Evolutionary conservation across 2,797 vertebrate genomes (phyloP), one percentile per base, ranked within the genome.

Genomic region (Hafferia zeledoni): DNA sequence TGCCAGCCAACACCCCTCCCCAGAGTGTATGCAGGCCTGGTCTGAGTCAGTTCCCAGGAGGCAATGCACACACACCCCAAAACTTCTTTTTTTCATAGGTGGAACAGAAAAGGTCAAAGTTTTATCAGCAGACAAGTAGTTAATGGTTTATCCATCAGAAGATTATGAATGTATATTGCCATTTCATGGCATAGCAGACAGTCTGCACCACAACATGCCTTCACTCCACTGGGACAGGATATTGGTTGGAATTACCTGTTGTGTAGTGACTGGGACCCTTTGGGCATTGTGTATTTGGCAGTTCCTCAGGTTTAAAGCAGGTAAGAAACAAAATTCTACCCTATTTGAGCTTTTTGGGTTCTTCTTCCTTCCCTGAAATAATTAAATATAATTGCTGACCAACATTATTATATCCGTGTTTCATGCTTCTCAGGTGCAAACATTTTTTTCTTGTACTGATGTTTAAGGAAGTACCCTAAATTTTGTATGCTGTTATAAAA

Each of bases 231-330:
- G 55, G 71, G 37, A 83, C 41, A 49, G 71, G 59, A 27, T 53
- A 31, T 50, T 96, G 78, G 72, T 85, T 75, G 93, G 65, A n/a
- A 8, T 72, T 43, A 83, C 60, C 19, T 95, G 61, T 31, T 87
- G 60, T 24, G 33, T 77, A 44, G 71, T 95, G 80, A 95, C 82
- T 0, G 5, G 44, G 18, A 5, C 55, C 6, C 16, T 95, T 78
- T 71, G 78, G 35, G 87, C 10, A 1, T 46, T 97, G n/a, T 64
- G 76, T 39, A 75, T 96, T 77, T 97, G 96, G 95, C 94, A 86
- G 47, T 17, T 94, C 18, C 4, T 93, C 77, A 88, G 53, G 64
- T 92, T 94, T 85, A 87, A 93, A 49, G 71, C 16, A 96, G 95
- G 94, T 97, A 97, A 96, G 72, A 92, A 83, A 91, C 68, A 41